A percentile compares a stretch with the other conserved stretches of the same genome.
Evolutionary conservation across 1,140 invertebrate genomes (phyloP).

Genomic region (Lerema accius): DNA sequence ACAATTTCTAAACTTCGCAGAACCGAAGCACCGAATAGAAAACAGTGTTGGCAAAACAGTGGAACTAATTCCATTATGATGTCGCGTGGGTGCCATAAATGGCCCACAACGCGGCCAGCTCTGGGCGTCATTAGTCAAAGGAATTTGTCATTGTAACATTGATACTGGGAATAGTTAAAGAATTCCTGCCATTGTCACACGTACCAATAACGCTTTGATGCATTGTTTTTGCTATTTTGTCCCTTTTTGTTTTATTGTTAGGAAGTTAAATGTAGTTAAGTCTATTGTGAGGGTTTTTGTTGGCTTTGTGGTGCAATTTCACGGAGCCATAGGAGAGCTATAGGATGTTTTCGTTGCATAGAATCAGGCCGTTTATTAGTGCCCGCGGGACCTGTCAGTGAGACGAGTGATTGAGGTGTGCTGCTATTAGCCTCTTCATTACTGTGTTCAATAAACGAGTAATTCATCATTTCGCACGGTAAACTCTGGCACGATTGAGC

Average conservation of each 20-base stretch:
- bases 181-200: conserved; percentile 59
- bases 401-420: conserved; percentile 51
- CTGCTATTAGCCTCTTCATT: conserved; percentile 12
- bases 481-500: no score
- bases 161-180: conserved; percentile 65
- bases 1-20: conserved; percentile 68
- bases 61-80: conserved; percentile 76
- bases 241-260: conserved; percentile 72
- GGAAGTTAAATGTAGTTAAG: conserved; percentile 80
- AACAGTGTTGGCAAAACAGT: conserved; percentile 72
- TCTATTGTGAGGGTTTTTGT: conserved; percentile 71
- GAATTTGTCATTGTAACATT: conserved; percentile 61
- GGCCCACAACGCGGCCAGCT: conserved; percentile 67
- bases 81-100: conserved; percentile 79
- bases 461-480: no score
- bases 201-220: conserved; percentile 53
- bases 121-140: conserved; percentile 67
- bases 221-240: conserved; percentile 70
- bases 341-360: conserved; percentile 63
- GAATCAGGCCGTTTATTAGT: conserved; percentile 76
- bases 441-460: not conserved
- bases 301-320: conserved; percentile 63
- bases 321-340: conserved; percentile 51
- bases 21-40: conserved; percentile 50
- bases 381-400: conserved; percentile 69